Evolutionary conservation across 2,888 invertebrate species (phyloP), one percentile per base, ranked within the genome.

Genomic region (Aethes cnicana): DNA sequence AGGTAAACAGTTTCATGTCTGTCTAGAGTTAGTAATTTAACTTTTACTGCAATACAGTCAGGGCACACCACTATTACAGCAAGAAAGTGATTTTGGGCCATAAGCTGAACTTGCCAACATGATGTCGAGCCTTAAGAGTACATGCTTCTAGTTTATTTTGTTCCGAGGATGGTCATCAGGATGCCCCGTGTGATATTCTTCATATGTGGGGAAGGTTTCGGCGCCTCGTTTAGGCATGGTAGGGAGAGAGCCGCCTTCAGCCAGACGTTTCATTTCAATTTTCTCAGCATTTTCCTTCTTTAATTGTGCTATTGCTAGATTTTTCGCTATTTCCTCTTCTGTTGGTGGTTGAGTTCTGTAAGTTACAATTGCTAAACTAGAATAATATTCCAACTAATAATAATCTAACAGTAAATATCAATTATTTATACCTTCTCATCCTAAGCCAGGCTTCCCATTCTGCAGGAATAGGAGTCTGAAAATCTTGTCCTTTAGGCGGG

Each of bases 401-500:
- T n/a, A n/a, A n/a, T n/a, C n/a, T n/a, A n/a, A n/a, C n/a, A n/a
- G n/a, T n/a, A 6, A 12, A 28, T 28, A 5, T 28, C 7, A 12
- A 12, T 28, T 28, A 28, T 7, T 28, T 28, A 25, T 77, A 91
- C 80, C 92, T 90, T 62, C 94, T 82, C 59, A 92, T 91, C 59
- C 97, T 88, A 36, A 97, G 81, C 97, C 97, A 97, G 4, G 96
- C 90, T 72, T 96, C 95, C 97, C 97, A 97, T 81, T 97, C 97
- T 0, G 95, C 92, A 0, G 97, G 95, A 63, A 95, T 71, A 66
- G 95, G 95, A 69, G 94, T 92, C 57, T 94, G 91, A 63, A 94
- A 95, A 54, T 93, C 91, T 30, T 90, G 88, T 11, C 92, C 91
- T 33, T 89, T 84, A 0, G 87, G 78, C 0, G 96, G 95, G 56